phyloP scores from a whole-genome alignment of 2,113 vertebrate species.

The Hippocampus barbouri region DNA sequence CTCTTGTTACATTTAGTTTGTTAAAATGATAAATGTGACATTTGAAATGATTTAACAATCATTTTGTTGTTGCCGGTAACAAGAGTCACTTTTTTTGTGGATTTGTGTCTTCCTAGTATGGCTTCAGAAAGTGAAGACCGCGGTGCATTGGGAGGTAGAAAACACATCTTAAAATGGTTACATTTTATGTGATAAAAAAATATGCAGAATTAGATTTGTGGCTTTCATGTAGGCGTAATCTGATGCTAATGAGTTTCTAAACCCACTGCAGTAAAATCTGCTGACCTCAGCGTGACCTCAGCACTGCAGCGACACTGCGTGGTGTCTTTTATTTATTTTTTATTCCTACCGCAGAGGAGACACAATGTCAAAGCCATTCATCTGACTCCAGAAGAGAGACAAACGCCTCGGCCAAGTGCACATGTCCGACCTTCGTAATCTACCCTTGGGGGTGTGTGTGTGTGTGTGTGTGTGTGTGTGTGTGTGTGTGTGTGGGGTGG shows the following conservation, averaged over 20 bases:
- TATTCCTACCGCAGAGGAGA: background rate
- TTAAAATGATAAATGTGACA: background rate
- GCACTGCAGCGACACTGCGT: slow-evolving; percentile 41
- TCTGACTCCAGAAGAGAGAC: slow-evolving; percentile 20
- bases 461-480: slow-evolving; percentile 11
- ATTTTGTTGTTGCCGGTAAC: background rate
- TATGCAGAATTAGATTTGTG: background rate
- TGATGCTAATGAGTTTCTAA: slow-evolving; percentile 5
- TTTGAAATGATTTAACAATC: background rate
- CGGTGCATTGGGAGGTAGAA: no score
- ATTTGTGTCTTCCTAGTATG: no score
- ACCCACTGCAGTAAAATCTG: slow-evolving; percentile 44
- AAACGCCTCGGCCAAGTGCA: slow-evolving; percentile 15
- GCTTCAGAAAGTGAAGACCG: no score
- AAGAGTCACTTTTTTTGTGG: no score
- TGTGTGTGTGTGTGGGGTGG: slow-evolving; percentile 4
- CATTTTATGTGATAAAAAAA: background rate
- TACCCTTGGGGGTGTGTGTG: background rate
- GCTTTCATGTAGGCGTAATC: background rate
- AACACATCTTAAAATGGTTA: background rate
- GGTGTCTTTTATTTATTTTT: background rate
- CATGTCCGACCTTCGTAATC: background rate
- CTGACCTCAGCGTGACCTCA: slow-evolving; percentile 45
- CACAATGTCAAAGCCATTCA: background rate
- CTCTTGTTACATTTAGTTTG: background rate